Conservation (phyloP, 2,888 invertebrate genomes). For the Biston stratarius region DNA sequence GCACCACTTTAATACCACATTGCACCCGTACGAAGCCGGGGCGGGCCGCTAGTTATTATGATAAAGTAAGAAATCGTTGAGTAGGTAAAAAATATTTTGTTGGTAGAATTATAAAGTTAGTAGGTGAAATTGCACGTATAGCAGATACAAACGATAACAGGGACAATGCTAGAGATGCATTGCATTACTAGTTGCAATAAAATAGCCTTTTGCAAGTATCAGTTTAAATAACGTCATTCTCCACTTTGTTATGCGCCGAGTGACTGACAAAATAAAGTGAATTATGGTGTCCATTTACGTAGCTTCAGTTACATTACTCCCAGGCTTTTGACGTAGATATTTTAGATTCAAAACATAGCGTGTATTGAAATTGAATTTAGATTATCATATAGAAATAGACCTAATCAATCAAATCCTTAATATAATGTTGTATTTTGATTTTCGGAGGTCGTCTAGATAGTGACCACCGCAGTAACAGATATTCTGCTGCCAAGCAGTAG, state of each 20-base stretch:
- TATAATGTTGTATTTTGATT: no score
- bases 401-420: not conserved
- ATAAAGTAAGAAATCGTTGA: no score
- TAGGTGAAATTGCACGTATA: not conserved
- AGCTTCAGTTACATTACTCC: constrained; percentile 31
- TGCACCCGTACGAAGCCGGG: no score
- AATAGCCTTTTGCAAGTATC: constrained; percentile 8
- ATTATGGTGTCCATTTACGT: constrained; percentile 42
- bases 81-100: not conserved
- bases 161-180: not conserved
- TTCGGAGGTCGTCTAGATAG: no score
- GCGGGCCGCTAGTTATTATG: no score
- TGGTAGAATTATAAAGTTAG: no score
- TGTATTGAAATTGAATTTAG: not conserved
- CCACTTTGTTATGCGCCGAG: constrained; percentile 10
- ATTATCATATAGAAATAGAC: not conserved
- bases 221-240: constrained; percentile 7
- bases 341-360: not conserved
- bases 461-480: no score
- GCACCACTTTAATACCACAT: no score
- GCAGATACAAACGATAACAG: not conserved
- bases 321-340: not conserved
- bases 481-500: no score
- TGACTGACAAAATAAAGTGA: constrained; percentile 39
- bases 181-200: constrained; percentile 10